Conservation (phyloP, 1,140 invertebrate species). For the Reticulitermes speratus region DNA sequence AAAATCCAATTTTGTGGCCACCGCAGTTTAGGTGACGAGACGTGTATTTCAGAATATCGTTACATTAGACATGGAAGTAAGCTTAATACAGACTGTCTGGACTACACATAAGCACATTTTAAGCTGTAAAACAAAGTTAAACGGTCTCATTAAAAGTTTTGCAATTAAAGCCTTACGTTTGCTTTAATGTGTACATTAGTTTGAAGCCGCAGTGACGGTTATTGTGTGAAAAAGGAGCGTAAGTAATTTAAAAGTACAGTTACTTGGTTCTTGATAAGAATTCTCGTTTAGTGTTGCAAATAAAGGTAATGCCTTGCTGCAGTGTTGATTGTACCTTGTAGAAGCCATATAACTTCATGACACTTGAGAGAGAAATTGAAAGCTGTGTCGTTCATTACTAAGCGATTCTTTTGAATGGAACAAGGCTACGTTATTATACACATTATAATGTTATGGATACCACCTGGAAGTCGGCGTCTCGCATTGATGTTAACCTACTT, state of each 20-base stretch:
- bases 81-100: background rate
- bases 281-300: background rate
- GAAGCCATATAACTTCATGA: background rate
- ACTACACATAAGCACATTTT: background rate
- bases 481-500: too few relatives aligned
- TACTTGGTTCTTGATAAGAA: background rate
- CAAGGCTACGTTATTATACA: background rate
- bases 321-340: background rate
- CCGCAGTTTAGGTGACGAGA: background rate
- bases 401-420: background rate
- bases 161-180: background rate
- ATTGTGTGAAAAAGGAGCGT: conserved; percentile 3
- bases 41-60: background rate
- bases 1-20: background rate
- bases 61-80: background rate
- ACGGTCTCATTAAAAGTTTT: conserved; percentile 2
- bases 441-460: too few relatives aligned
- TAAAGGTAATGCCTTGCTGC: background rate
- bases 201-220: background rate
- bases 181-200: conserved; percentile 12
- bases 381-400: background rate
- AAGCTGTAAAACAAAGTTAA: conserved; percentile 13
- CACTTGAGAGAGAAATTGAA: background rate
- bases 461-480: too few relatives aligned
- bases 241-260: conserved; percentile 5